These are phyloP conservation scores for Ruditapes philippinarum DNA, from an alignment of 1,140 invertebrate species.

Conservation along the genomic window DNA sequence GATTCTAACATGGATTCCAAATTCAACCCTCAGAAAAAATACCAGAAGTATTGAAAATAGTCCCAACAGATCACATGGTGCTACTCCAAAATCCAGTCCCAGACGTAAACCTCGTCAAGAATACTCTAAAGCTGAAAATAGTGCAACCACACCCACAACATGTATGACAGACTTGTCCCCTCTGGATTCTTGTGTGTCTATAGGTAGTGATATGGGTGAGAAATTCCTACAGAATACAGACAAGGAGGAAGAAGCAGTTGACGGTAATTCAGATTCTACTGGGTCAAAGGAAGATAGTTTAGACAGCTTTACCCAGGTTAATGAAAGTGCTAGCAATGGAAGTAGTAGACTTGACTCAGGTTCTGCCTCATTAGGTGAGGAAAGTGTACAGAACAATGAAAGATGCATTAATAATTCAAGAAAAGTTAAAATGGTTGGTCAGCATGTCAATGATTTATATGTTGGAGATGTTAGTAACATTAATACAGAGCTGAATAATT, in stretches of 20 bases:
- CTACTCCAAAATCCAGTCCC: constrained; percentile 81
- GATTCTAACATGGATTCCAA: constrained; percentile 97
- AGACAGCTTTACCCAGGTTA: constrained; percentile 75
- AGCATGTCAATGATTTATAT: constrained; percentile 81
- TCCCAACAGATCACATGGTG: constrained; percentile 79
- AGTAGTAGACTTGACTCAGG: constrained; percentile 83
- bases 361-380: constrained; percentile 72
- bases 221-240: not conserved
- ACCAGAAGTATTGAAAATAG: constrained; percentile 92
- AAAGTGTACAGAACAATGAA: constrained; percentile 81
- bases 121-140: constrained; percentile 77
- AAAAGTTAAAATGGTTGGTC: constrained; percentile 73
- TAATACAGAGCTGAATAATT: constrained; percentile 59
- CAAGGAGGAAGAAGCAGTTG: constrained; percentile 2
- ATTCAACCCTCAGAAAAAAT: constrained; percentile 95
- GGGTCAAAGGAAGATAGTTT: constrained; percentile 71
- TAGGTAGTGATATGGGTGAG: constrained; percentile 70
- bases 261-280: constrained; percentile 46
- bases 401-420: constrained; percentile 67
- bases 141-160: constrained; percentile 74
- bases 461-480: constrained; percentile 66
- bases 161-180: constrained; percentile 68
- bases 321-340: constrained; percentile 72
- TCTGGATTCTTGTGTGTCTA: constrained; percentile 71
- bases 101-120: constrained; percentile 82